Conservation (phyloP, 2,888 invertebrate genomes). For the Harmothoe impar region DNA sequence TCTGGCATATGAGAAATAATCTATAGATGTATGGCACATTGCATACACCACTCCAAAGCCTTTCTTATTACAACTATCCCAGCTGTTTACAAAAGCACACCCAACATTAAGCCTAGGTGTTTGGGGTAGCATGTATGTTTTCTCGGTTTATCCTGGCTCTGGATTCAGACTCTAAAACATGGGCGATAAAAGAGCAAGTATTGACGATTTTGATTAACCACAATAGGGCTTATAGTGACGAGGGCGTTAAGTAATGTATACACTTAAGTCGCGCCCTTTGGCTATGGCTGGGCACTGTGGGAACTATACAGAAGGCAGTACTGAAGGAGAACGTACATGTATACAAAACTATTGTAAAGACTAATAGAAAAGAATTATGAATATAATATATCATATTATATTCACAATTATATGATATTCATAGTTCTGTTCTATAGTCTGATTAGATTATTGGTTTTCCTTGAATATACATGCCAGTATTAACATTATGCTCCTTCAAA, state of each 20-base stretch:
- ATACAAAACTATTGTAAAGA: too few species aligned
- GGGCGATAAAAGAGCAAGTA: background rate
- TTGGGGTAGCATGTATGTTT: background rate
- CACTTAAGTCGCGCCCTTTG: background rate
- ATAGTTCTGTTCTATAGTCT: too few species aligned
- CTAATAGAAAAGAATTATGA: too few species aligned
- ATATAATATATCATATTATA: too few species aligned
- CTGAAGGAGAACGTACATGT: too few species aligned
- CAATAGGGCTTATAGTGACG: background rate
- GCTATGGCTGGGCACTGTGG: background rate
- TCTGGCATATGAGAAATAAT: too few species aligned
- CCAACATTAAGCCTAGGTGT: background rate
- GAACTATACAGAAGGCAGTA: background rate
- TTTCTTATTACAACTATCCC: background rate
- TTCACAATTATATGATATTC: too few species aligned
- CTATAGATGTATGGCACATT: background rate
- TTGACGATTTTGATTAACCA: conserved; percentile 25
- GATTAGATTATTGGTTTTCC: too few species aligned
- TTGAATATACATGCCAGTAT: too few species aligned
- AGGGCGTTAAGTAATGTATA: background rate
- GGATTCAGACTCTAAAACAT: background rate
- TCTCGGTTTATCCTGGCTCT: background rate
- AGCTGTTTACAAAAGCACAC: conserved; percentile 5
- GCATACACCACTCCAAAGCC: background rate
- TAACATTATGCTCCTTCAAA: too few species aligned